These are phyloP conservation scores for Tetheella fluctuosa DNA, from an alignment of 2,888 invertebrate genomes.

Conservation along the genomic window DNA sequence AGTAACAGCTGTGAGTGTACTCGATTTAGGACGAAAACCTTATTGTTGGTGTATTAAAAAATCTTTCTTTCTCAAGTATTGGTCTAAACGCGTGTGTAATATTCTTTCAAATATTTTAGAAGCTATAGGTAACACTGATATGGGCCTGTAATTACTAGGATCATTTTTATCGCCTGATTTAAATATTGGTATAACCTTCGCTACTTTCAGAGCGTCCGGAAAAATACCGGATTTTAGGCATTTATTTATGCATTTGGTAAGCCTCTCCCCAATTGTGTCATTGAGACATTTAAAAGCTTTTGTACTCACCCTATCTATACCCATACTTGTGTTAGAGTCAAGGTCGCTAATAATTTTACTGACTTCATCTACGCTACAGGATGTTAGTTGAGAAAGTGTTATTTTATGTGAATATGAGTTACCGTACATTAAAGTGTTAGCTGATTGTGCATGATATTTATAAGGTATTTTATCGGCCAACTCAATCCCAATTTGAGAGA, in stretches of 20 bases:
- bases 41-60: no score
- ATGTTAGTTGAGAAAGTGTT: neutral
- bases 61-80: no score
- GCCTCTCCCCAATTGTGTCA: neutral
- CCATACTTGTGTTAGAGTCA: constrained; percentile 18
- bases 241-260: constrained; percentile 12
- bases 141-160: no score
- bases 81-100: no score
- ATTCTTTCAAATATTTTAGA: no score
- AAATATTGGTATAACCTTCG: no score
- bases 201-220: constrained; percentile 11
- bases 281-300: constrained; percentile 21
- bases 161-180: no score
- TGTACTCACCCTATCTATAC: constrained; percentile 19
- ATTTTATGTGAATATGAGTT: neutral
- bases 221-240: constrained; percentile 13
- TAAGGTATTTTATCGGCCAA: constrained; percentile 24
- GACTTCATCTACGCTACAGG: constrained; percentile 1
- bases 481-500: constrained; percentile 19
- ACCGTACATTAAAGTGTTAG: neutral
- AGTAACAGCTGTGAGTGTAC: no score
- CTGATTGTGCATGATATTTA: constrained; percentile 13
- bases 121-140: no score
- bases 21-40: no score
- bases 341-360: constrained; percentile 13